A percentile compares a stretch with the other conserved stretches of the same genome.
These are phyloP conservation scores for Acleris cristana DNA, from an alignment of 2,888 invertebrate genomes.

Conservation along the genomic window DNA sequence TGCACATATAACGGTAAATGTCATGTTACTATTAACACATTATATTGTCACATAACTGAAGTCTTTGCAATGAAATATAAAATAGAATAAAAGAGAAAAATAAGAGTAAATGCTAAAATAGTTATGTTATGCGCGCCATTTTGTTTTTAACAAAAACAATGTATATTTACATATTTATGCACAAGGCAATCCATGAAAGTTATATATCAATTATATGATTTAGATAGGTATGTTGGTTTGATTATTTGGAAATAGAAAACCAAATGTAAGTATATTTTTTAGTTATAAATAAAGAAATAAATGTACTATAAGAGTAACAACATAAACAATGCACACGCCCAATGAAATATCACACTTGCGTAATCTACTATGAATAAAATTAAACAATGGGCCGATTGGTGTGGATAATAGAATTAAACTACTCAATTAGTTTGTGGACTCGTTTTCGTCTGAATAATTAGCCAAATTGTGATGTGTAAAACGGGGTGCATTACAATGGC, in stretches of 20 bases:
- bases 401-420: slow-evolving; percentile 10
- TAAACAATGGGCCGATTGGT: slow-evolving; percentile 1
- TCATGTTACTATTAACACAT: too few relatives aligned
- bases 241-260: too few relatives aligned
- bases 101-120: slow-evolving; percentile 11
- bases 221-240: too few relatives aligned
- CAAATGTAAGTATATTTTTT: too few relatives aligned
- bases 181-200: too few relatives aligned
- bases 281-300: slow-evolving; percentile 4
- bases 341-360: slow-evolving; percentile 31
- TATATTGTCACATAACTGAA: too few relatives aligned
- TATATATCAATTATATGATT: too few relatives aligned
- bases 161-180: not conserved
- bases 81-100: slow-evolving; percentile 24
- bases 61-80: slow-evolving; percentile 6
- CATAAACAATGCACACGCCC: slow-evolving; percentile 36
- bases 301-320: slow-evolving; percentile 12
- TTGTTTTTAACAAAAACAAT: slow-evolving; percentile 28
- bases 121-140: slow-evolving; percentile 33
- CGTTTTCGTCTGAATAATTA: not conserved
- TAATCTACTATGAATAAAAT: slow-evolving; percentile 29
- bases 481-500: not conserved
- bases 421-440: not conserved
- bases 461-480: not conserved
- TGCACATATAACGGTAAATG: too few relatives aligned